phyloP scores from a whole-genome alignment of 2,113 vertebrate species.

The Tenrec ecaudatus region DNA sequence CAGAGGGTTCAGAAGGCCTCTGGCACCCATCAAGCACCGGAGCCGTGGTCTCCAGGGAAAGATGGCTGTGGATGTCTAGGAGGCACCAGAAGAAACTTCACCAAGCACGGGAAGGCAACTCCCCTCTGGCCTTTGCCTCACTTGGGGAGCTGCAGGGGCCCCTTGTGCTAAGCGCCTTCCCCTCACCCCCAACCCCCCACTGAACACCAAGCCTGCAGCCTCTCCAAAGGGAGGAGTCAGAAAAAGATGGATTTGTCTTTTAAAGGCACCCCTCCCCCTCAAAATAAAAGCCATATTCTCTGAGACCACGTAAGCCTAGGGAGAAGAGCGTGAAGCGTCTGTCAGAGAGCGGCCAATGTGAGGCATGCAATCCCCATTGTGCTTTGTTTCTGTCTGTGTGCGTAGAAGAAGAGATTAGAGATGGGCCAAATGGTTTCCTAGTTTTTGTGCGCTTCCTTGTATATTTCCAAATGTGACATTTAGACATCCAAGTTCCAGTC shows the following conservation, averaged over 20 bases:
- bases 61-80: background rate
- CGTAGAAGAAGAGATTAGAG: background rate
- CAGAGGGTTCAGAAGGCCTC: background rate
- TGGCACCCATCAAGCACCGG: background rate
- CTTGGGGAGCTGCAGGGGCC: background rate
- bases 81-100: background rate
- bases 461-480: background rate
- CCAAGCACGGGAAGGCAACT: background rate
- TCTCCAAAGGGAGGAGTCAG: background rate
- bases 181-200: background rate
- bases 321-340: background rate
- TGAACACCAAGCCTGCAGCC: background rate
- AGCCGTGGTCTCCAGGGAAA: background rate
- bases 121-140: background rate
- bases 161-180: background rate
- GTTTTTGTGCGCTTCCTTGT: slow-evolving; percentile 9
- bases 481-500: background rate
- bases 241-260: background rate
- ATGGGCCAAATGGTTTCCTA: background rate
- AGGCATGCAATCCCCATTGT: slow-evolving; percentile 9
- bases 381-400: background rate
- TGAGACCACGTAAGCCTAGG: background rate
- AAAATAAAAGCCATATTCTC: slow-evolving; percentile 33
- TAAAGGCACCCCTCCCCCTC: background rate
- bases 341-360: background rate